Base-by-base conservation (phyloP, 2,113 vertebrate genomes). In the Hemicordylus capensis region DNA sequence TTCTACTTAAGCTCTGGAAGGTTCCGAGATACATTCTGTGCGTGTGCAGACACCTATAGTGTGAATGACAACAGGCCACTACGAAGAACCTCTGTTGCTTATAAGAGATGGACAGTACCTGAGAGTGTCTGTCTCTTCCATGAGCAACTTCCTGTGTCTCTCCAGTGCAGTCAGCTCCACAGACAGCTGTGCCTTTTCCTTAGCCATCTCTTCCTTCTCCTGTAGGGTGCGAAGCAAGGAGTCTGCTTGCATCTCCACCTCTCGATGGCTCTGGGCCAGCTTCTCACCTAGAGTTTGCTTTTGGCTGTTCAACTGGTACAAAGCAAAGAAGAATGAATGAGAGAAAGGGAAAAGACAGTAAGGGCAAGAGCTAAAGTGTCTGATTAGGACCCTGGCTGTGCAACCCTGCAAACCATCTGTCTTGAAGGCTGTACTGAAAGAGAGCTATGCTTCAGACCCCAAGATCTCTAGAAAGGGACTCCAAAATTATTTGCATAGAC, bases 101-200 rank as follows among this genome's bases (percentile, higher is more conserved):
- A 12, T 7, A 74, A 44, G 34, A 24, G 42, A 69, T 31, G 8
- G 80, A 3, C 26, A 28, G 75, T 89, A 98, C 98, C 97, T 97
- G 88, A 98, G 94, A 15, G 88, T 88, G 42, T 96, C 89, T 56
- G 96, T 91, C 87, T 97, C 97, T 87, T 97, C 95, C 37, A 93
- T 90, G 37, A 95, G 87, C 83, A 93, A 94, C 67, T 86, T 95
- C 85, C 91, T 84, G 87, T 96, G 97, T 88, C 95, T 94, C 83
- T 97, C 96, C 87, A 96, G 92, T 11, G 95, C 92, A 61, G 94
- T 94, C 77, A 96, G 95, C 89, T 93, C 94, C 91, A 97, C 95
- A 42, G 91, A 94, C 90, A 98, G 94, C 82, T 90, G 89, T 66
- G 95, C 95, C 91, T 81, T 95, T 85, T 97, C 96, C 82, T 94